Conservation (phyloP, 1,140 invertebrate species). For the Thaumetopoea pityocampa region DNA sequence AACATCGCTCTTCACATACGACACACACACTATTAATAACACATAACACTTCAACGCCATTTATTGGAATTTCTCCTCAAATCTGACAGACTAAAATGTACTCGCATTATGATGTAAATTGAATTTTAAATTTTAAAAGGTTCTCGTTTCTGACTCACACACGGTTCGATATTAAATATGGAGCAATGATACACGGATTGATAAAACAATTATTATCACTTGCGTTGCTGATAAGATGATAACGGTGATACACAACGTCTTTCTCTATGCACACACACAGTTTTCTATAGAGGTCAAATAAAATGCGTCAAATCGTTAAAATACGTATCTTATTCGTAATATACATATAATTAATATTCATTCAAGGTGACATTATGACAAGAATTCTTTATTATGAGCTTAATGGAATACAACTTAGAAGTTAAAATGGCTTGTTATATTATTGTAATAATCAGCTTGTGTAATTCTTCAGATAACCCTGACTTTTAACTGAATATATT, state of each 20-base stretch:
- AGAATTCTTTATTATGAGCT: slow-evolving; percentile 6
- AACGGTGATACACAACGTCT: slow-evolving; percentile 6
- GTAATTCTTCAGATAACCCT: slow-evolving; percentile 6
- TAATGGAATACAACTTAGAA: slow-evolving; percentile 4
- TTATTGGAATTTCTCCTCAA: slow-evolving; percentile 27
- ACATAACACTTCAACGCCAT: slow-evolving; percentile 34
- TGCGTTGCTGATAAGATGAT: slow-evolving; percentile 50
- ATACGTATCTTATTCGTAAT: slow-evolving; percentile 1
- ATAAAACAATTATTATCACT: slow-evolving; percentile 45
- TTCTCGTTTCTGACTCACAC: slow-evolving; percentile 23
- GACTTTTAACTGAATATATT: slow-evolving; percentile 41
- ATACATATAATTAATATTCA: slow-evolving; percentile 11
- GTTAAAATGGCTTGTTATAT: slow-evolving; percentile 4
- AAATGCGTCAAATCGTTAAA: slow-evolving; percentile 4
- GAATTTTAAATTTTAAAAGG: slow-evolving; percentile 7
- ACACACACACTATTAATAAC: slow-evolving; percentile 29
- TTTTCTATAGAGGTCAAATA: slow-evolving; percentile 6
- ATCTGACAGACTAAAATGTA: slow-evolving; percentile 10
- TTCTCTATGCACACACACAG: slow-evolving; percentile 8
- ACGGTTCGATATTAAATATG: slow-evolving; percentile 39
- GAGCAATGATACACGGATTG: slow-evolving; percentile 42
- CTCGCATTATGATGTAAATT: slow-evolving; percentile 33
- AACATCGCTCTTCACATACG: slow-evolving; percentile 20
- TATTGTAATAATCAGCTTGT: slow-evolving; percentile 2
- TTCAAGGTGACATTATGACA: slow-evolving; percentile 9